Evolutionary conservation across 1,140 invertebrate species (phyloP).

Genomic region (Ceratina calcarata): DNA sequence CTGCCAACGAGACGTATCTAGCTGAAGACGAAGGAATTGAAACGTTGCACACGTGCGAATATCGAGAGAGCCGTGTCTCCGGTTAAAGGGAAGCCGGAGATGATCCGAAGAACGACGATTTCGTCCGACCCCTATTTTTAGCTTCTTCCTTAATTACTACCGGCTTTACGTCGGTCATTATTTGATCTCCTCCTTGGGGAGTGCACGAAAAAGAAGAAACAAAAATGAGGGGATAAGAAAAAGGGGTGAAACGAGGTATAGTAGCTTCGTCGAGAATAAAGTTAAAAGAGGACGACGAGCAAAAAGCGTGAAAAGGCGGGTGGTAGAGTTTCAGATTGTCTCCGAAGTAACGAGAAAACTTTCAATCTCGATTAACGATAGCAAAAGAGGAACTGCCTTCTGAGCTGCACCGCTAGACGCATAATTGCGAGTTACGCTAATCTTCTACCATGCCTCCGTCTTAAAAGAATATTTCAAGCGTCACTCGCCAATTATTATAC

Average conservation of each 20-base stretch:
- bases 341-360: conserved; percentile 53
- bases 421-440: conserved; percentile 28
- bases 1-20: neutral
- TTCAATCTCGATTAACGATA: conserved; percentile 45
- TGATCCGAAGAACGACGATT: conserved; percentile 17
- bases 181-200: neutral
- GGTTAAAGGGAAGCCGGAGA: neutral
- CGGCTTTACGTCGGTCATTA: neutral
- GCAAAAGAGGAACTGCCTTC: neutral
- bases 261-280: neutral
- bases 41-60: neutral
- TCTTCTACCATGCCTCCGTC: neutral
- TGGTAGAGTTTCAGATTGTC: conserved; percentile 7
- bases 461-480: too few relatives aligned
- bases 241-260: neutral
- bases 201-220: neutral
- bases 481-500: too few relatives aligned
- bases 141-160: conserved; percentile 5
- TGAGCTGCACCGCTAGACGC: neutral
- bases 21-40: too few relatives aligned
- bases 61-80: neutral
- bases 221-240: neutral
- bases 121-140: conserved; percentile 4
- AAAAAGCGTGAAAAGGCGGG: neutral
- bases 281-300: neutral